Evolutionary conservation across 2,888 invertebrate genomes (phyloP), one percentile per base, ranked within the genome.

Genomic region (Napeogenes sylphis): DNA sequence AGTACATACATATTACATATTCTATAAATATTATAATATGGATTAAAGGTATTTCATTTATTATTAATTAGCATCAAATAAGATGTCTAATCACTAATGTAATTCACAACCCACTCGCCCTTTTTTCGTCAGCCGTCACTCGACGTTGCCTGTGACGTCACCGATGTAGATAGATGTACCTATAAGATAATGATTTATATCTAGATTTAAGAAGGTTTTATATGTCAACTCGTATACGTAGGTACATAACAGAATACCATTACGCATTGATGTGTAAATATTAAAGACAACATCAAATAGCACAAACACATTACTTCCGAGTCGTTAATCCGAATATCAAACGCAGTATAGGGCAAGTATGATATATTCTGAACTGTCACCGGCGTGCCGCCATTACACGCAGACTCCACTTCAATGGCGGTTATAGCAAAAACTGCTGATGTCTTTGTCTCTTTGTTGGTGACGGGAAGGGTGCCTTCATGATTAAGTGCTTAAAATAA

Each of bases 241-340:
- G 21, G 21, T 21, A 21, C 21, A 35, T 35, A 35, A 35, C 6
- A 35, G 4, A 35, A 5, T 35, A 5, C 53, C 53, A 14, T 14
- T 53, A 54, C 54, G 33, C 54, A 42, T 42, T 42, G 42, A 42
- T 42, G 42, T 42, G 42, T 42, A 42, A 54, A 54, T 33, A 54
- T 54, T 54, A 54, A 54, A 21, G 4, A 35, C 35, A 35, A 6
- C 54, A 33, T 33, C 33, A 8, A 8, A 8, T 6, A 51, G 14
- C 14, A 12, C 21, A 32, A 14, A n/a, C 58, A n/a, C 58, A 38
- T 67, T 72, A 70, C 74, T 80, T 79, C 76, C 74, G 70, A 66
- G 68, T 75, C 74, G 78, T 82, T 81, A 78, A 77, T 67, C 75
- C 70, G 73, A 73, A 71, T 73, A 80, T 80, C 78, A 79, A 77